phyloP scores from a whole-genome alignment of 2,113 vertebrate genomes.

The Cinclus cinclus region DNA sequence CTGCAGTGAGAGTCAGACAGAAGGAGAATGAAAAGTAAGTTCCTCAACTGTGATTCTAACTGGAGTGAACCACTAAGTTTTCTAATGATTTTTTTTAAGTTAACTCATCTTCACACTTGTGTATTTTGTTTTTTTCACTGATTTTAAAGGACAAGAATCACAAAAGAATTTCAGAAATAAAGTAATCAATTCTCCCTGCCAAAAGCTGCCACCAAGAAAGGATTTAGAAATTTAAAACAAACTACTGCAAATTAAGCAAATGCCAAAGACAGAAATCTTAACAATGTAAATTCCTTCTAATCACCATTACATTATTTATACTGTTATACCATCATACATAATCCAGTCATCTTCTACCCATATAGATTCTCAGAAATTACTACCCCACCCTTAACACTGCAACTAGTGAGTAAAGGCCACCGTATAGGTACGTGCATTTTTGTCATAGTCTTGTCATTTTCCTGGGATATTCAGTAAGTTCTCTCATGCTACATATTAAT shows the following conservation, averaged over 20 bases:
- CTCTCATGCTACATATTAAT: background rate
- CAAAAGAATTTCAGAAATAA: background rate
- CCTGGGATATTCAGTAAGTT: background rate
- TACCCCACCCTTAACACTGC: background rate
- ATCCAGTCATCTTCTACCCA: background rate
- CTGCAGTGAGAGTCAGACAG: background rate
- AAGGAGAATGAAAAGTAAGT: background rate
- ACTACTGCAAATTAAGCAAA: background rate
- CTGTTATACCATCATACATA: background rate
- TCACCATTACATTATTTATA: background rate
- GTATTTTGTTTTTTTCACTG: background rate
- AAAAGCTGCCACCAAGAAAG: background rate
- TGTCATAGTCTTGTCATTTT: background rate
- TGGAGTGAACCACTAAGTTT: background rate
- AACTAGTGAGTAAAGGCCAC: background rate
- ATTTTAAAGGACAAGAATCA: background rate
- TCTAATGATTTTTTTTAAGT: background rate
- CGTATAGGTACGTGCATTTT: background rate
- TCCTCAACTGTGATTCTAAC: background rate
- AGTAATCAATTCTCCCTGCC: background rate
- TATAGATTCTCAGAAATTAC: rapidly evolving
- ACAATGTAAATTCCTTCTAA: background rate
- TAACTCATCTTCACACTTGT: background rate
- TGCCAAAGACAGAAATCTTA: background rate
- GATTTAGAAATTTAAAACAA: background rate